Evolutionary conservation across 2,888 invertebrate species (phyloP).

Genomic region (Hypena proboscidalis): DNA sequence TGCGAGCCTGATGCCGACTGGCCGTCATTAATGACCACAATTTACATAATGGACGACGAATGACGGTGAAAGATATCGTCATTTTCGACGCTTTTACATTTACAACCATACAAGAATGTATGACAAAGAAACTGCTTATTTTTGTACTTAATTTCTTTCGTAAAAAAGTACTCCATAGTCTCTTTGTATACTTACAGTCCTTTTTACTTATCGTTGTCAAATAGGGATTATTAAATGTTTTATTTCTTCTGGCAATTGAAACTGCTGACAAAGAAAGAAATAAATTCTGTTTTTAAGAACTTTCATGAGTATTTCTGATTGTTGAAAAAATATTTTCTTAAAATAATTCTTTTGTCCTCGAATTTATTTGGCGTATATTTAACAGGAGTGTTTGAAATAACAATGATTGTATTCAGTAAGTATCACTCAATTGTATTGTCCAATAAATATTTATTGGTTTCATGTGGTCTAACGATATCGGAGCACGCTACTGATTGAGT

Average conservation of each 20-base stretch:
- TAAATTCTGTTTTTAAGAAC: no score
- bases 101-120: constrained; percentile 18
- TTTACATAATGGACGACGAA: constrained; percentile 68
- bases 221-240: no score
- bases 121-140: constrained; percentile 1
- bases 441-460: constrained; percentile 16
- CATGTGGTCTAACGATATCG: constrained; percentile 18
- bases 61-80: constrained; percentile 55
- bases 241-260: no score
- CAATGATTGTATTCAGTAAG: no score
- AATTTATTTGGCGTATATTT: neutral
- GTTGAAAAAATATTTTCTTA: no score
- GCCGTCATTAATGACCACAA: constrained; percentile 58
- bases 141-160: constrained; percentile 1
- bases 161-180: neutral
- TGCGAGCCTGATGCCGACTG: constrained; percentile 50
- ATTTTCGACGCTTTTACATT: no score
- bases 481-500: constrained; percentile 17
- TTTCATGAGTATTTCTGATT: no score
- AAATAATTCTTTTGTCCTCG: neutral
- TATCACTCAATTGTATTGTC: neutral
- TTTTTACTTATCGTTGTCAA: no score
- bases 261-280: no score
- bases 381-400: neutral
- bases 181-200: no score